phyloP scores from a whole-genome alignment of 2,113 vertebrate genomes.

The Baryphthengus martii region DNA sequence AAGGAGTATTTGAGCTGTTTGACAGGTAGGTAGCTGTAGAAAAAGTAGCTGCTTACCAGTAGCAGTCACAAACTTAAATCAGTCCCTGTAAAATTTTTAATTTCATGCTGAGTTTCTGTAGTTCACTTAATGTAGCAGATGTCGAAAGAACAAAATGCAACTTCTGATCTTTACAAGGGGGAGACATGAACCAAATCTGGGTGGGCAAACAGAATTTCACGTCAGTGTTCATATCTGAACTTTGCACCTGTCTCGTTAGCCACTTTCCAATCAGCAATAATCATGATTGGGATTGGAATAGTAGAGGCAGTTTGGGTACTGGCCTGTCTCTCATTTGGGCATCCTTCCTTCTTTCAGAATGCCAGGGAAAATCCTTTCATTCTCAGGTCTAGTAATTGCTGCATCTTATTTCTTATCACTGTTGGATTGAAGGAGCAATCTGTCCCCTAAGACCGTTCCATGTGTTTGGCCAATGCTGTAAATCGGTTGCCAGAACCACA shows the following conservation, averaged over 20 bases:
- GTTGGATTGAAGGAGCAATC: neutral
- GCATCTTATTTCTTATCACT: conserved; percentile 26
- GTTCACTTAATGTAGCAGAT: neutral
- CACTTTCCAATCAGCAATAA: neutral
- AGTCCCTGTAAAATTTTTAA: neutral
- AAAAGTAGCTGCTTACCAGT: neutral
- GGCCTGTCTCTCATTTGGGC: neutral
- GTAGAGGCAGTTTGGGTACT: neutral
- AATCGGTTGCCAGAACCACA: conserved; percentile 6
- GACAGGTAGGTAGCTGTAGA: neutral
- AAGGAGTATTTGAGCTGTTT: neutral
- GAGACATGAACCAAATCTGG: neutral
- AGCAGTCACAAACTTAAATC: neutral
- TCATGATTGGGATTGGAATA: neutral
- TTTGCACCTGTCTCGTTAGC: neutral
- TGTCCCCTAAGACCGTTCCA: conserved; percentile 1
- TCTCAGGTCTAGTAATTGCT: neutral
- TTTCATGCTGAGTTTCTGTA: neutral
- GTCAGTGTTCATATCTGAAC: neutral
- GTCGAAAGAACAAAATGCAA: neutral
- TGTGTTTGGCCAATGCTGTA: conserved; percentile 24
- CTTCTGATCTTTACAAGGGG: neutral
- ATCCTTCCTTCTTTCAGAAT: neutral
- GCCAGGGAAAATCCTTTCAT: neutral
- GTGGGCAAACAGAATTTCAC: neutral